Percentiles rank a stretch among this genome's conserved stretches.
Evolutionary conservation across 2,888 invertebrate species (phyloP).

Genomic region (Apeira syringaria): DNA sequence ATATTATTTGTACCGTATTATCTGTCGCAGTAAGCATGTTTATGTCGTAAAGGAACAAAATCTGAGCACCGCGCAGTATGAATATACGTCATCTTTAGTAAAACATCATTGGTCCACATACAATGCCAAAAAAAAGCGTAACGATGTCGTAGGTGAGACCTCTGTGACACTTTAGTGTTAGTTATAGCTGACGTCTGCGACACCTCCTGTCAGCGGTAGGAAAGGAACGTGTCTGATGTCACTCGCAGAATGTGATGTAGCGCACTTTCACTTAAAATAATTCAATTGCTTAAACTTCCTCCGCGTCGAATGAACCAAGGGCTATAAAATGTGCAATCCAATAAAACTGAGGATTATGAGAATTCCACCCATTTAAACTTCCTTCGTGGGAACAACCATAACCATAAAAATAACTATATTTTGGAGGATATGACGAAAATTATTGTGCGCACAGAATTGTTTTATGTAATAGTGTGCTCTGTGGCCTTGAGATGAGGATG

Average conservation of each 20-base stretch:
- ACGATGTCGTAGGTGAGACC: too few species aligned
- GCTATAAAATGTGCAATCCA: constrained; percentile 1
- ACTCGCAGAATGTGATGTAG: neutral
- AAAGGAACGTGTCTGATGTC: neutral
- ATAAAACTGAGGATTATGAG: constrained; percentile 7
- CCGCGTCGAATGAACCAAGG: constrained; percentile 5
- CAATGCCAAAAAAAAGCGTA: too few species aligned
- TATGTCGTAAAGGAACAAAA: too few species aligned
- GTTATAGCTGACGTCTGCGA: too few species aligned
- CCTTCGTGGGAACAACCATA: constrained; percentile 8
- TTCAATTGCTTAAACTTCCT: neutral
- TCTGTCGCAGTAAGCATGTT: too few species aligned
- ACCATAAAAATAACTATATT: constrained; percentile 16
- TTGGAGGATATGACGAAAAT: constrained; percentile 18
- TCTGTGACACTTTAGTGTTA: too few species aligned
- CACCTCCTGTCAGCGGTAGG: too few species aligned
- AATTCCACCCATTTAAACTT: constrained; percentile 1
- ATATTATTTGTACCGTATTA: too few species aligned
- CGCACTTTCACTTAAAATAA: constrained; percentile 10
- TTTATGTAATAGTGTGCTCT: constrained; percentile 16
- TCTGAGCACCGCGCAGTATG: too few species aligned
- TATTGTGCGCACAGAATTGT: constrained; percentile 11
- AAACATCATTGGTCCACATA: too few species aligned
- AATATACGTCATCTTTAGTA: too few species aligned
- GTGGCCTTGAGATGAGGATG: constrained; percentile 13